These are phyloP conservation scores for Sinotaia quadrata DNA, from an alignment of 2,888 invertebrate species.

Conservation along the genomic window DNA sequence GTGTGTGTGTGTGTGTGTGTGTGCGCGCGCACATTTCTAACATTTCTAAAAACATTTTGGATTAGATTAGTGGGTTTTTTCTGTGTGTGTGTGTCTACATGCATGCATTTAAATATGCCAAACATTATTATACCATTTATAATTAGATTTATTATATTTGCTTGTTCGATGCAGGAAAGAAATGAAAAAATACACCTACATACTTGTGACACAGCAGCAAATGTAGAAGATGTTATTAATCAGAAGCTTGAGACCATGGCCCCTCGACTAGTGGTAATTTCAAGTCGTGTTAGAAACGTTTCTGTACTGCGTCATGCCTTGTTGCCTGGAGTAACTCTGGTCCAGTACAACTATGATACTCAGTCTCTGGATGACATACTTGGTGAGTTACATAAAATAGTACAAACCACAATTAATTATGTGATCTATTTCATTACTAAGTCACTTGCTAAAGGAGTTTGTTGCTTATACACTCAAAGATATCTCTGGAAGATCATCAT, in stretches of 20 bases:
- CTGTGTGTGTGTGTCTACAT: no score
- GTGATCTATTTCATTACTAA: no score
- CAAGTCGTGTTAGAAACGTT: constrained; percentile 70
- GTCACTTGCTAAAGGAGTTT: no score
- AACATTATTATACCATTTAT: background rate
- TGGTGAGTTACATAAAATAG: constrained; percentile 56
- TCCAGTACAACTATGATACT: constrained; percentile 72
- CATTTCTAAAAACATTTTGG: no score
- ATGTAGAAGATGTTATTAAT: constrained; percentile 30
- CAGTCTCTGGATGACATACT: constrained; percentile 68
- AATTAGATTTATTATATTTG: no score
- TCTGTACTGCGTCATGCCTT: constrained; percentile 63
- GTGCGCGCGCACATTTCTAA: no score
- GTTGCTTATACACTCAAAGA: no score
- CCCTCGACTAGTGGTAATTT: constrained; percentile 69
- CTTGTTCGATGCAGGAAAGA: background rate
- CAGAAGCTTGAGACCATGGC: constrained; percentile 29
- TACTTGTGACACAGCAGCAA: constrained; percentile 28
- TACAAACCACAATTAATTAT: no score
- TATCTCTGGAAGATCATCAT: no score
- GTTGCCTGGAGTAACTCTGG: constrained; percentile 62
- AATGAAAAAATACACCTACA: constrained; percentile 22
- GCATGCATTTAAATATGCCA: no score
- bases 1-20: background rate
- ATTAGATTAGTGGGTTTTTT: no score